Conservation (phyloP, 2,113 vertebrate genomes). For the Tragulus kanchil region DNA sequence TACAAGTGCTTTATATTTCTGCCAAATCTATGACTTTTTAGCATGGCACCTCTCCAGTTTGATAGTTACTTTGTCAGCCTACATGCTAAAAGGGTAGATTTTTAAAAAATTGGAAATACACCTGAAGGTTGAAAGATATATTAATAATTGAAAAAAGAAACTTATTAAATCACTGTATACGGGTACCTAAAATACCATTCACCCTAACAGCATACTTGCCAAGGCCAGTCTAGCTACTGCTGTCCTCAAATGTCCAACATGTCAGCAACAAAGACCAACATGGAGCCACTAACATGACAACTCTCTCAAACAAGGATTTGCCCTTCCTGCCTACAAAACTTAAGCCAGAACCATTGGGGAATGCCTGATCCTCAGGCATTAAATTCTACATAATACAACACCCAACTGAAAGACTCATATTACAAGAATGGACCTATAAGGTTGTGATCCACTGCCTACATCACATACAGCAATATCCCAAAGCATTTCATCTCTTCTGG, state of each 20-base stretch:
- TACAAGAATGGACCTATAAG: background rate
- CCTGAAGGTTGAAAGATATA: background rate
- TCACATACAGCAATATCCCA: background rate
- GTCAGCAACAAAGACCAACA: background rate
- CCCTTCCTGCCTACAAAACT: background rate
- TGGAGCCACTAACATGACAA: background rate
- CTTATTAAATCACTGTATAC: background rate
- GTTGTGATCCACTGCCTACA: background rate
- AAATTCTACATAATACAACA: background rate
- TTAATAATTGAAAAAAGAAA: background rate
- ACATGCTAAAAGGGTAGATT: background rate
- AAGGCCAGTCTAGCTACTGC: background rate
- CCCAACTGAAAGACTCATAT: background rate
- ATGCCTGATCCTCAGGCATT: background rate
- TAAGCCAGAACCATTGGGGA: background rate
- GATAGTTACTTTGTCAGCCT: slow-evolving; percentile 54
- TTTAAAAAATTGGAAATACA: background rate
- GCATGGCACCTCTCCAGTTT: background rate
- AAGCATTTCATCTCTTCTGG: background rate
- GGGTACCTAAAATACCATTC: slow-evolving; percentile 1
- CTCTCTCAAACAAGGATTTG: background rate
- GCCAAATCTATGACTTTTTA: background rate
- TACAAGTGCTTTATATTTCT: background rate
- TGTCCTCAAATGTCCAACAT: background rate
- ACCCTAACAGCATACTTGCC: background rate